phyloP scores from a whole-genome alignment of 2,113 vertebrate species.

The Coryphaenoides rupestris region DNA sequence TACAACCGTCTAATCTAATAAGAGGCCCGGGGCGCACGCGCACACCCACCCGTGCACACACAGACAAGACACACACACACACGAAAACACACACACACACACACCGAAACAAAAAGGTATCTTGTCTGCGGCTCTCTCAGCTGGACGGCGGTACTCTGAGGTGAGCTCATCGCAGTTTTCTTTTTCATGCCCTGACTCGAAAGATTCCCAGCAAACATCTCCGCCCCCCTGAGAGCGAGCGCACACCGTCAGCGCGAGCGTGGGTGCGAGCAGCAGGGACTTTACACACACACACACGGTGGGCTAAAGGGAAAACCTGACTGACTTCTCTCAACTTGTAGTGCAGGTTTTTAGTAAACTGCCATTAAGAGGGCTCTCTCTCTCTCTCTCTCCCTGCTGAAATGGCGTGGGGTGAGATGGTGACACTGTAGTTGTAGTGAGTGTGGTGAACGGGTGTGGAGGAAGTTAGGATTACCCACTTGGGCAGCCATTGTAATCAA shows the following conservation, averaged over 20 bases:
- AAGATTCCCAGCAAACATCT: constrained; percentile 27
- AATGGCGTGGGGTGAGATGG: too few relatives aligned
- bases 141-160: constrained; percentile 32
- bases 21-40: not conserved
- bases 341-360: constrained; percentile 36
- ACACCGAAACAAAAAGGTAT: constrained; percentile 16
- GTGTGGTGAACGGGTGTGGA: too few relatives aligned
- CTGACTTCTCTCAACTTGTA: constrained; percentile 51
- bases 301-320: constrained; percentile 49
- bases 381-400: too few relatives aligned
- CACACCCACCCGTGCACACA: not conserved
- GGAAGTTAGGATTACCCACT: too few relatives aligned
- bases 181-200: constrained; percentile 54
- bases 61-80: not conserved
- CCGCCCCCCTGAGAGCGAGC: constrained; percentile 6
- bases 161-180: constrained; percentile 37
- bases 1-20: too few relatives aligned
- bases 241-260: too few relatives aligned
- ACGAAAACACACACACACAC: not conserved
- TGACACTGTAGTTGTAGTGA: too few relatives aligned
- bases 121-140: constrained; percentile 11
- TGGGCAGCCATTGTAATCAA: too few relatives aligned
- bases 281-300: constrained; percentile 4
- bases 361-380: constrained; percentile 10
- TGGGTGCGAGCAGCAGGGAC: not conserved